These are phyloP conservation scores for Phrynosoma blainvillii DNA, from an alignment of 2,113 vertebrate genomes.

Conservation along the genomic window DNA sequence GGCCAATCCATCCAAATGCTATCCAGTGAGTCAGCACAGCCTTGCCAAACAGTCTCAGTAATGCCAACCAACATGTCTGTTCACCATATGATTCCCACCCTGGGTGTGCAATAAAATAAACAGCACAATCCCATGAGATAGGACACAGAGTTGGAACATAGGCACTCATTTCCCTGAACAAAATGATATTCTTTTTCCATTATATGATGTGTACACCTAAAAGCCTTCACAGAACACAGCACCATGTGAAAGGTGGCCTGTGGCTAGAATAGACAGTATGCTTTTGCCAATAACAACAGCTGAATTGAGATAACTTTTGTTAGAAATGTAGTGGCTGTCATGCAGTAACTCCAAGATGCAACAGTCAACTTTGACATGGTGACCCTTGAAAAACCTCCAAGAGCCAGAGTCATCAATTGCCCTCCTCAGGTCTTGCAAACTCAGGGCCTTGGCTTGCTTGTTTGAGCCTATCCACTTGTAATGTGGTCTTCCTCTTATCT, in stretches of 20 bases:
- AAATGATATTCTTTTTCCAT: background rate
- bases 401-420: too few species aligned
- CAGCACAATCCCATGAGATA: background rate
- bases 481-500: too few species aligned
- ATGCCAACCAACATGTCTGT: background rate
- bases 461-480: too few species aligned
- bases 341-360: too few species aligned
- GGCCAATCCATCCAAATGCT: background rate
- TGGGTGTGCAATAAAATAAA: conserved; percentile 1
- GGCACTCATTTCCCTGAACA: background rate
- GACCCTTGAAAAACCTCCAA: too few species aligned
- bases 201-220: background rate
- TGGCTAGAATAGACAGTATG: background rate
- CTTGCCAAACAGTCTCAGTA: conserved; percentile 7
- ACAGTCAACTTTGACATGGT: too few species aligned
- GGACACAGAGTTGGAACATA: background rate
- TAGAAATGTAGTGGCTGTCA: background rate
- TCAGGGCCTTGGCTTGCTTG: too few species aligned
- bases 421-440: too few species aligned
- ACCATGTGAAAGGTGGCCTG: background rate
- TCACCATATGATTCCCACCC: background rate
- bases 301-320: background rate
- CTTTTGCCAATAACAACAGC: background rate
- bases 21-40: background rate
- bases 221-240: background rate